Evolutionary conservation across 2,113 vertebrate genomes (phyloP).

Genomic region (Mola mola): DNA sequence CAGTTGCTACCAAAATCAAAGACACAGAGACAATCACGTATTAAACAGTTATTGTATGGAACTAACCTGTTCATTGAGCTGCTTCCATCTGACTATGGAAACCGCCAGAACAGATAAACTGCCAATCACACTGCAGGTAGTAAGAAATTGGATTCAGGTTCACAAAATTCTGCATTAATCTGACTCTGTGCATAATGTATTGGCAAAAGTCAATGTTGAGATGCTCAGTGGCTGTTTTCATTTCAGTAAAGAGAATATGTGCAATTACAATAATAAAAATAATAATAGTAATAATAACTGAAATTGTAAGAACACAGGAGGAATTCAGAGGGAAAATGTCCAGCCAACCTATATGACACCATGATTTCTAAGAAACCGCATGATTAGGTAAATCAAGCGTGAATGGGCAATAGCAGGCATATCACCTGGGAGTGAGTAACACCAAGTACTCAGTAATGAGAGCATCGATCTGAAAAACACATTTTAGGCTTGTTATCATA

Average conservation of each 20-base stretch:
- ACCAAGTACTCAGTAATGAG: conserved; percentile 68
- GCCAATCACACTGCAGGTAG: conserved; percentile 73
- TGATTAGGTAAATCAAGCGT: background rate
- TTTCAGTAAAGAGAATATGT: too few relatives aligned
- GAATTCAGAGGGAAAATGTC: conserved; percentile 11
- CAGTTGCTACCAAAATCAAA: background rate
- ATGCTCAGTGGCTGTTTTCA: too few relatives aligned
- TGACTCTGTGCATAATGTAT: too few relatives aligned
- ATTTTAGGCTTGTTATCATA: background rate
- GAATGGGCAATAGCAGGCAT: background rate
- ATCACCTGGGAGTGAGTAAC: conserved; percentile 75
- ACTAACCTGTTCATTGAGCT: conserved; percentile 77
- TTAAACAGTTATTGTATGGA: conserved; percentile 12
- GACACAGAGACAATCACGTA: background rate
- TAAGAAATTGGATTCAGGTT: conserved; percentile 1
- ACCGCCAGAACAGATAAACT: conserved; percentile 79
- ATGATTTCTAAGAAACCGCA: too few relatives aligned
- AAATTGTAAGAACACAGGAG: background rate
- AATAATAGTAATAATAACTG: too few relatives aligned
- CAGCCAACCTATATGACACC: too few relatives aligned
- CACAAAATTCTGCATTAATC: too few relatives aligned
- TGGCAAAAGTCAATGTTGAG: too few relatives aligned
- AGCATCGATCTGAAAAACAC: conserved; percentile 64
- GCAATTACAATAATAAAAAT: too few relatives aligned
- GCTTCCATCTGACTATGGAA: conserved; percentile 72